phyloP scores from a whole-genome alignment of 2,888 invertebrate species.

The Campaea margaritaria region DNA sequence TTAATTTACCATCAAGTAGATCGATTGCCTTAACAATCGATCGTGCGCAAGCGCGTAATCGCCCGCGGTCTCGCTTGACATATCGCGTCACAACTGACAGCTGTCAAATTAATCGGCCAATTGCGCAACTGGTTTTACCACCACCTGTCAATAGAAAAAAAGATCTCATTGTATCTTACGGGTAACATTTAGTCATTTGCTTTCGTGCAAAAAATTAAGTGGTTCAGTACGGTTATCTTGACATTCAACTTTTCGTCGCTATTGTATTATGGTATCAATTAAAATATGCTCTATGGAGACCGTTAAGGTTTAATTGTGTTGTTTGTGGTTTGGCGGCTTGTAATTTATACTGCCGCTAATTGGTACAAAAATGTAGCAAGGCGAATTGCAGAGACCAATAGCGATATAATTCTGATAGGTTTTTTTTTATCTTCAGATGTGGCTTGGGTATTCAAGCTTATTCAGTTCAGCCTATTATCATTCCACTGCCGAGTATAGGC shows the following conservation, averaged over 20 bases:
- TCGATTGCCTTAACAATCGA: too few relatives aligned
- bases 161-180: constrained; percentile 46
- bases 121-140: constrained; percentile 56
- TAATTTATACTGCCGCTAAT: constrained; percentile 21
- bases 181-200: constrained; percentile 40
- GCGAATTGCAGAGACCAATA: constrained; percentile 9
- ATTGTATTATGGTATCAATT: constrained; percentile 18
- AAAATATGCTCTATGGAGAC: constrained; percentile 19
- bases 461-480: too few relatives aligned
- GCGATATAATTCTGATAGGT: neutral
- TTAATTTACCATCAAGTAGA: constrained; percentile 20
- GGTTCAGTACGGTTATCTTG: constrained; percentile 21
- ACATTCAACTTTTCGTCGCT: constrained; percentile 21
- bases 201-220: constrained; percentile 16
- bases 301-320: constrained; percentile 23
- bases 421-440: too few relatives aligned
- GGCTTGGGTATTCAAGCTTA: too few relatives aligned
- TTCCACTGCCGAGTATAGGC: too few relatives aligned
- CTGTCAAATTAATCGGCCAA: constrained; percentile 55
- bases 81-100: constrained; percentile 59
- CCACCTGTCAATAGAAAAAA: constrained; percentile 57
- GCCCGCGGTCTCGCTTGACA: constrained; percentile 47
- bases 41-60: constrained; percentile 27
- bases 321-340: constrained; percentile 30
- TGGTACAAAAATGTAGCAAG: constrained; percentile 18